Evolutionary conservation across 2,797 vertebrate genomes (phyloP).

Genomic region (Scarus forsteni): DNA sequence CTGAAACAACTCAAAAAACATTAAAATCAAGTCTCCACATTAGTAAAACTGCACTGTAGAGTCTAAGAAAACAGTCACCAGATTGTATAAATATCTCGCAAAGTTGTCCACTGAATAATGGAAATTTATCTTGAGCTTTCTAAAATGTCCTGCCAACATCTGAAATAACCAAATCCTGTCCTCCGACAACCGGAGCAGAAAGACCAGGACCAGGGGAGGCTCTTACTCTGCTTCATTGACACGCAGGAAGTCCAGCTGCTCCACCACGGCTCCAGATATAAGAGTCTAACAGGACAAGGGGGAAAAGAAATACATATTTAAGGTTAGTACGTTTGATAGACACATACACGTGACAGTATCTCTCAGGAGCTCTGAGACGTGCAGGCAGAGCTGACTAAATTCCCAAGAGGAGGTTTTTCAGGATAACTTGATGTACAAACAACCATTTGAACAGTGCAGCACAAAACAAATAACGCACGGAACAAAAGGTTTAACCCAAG

Average conservation of each 20-base stretch:
- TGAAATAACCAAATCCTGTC: not conserved
- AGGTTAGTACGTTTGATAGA: not conserved
- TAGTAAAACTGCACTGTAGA: not conserved
- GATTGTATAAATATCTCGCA: not conserved
- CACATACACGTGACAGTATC: not conserved
- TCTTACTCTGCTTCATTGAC: slow-evolving; percentile 94
- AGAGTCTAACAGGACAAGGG: slow-evolving; percentile 87
- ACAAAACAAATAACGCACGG: slow-evolving; percentile 15
- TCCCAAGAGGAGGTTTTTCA: slow-evolving; percentile 9
- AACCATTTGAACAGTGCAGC: slow-evolving; percentile 31
- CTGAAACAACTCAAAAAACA: not conserved
- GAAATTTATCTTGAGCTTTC: not conserved
- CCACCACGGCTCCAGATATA: slow-evolving; percentile 95
- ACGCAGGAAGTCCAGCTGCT: slow-evolving; percentile 96
- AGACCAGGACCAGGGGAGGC: not conserved
- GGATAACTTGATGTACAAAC: slow-evolving; percentile 14
- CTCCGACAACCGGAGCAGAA: no score
- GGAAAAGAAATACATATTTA: not conserved
- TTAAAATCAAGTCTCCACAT: not conserved
- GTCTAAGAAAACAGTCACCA: not conserved
- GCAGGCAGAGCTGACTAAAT: slow-evolving; percentile 8
- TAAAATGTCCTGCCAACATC: not conserved
- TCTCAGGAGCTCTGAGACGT: slow-evolving; percentile 1
- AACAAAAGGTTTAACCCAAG: not conserved
- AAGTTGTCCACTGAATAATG: not conserved